Base-by-base conservation (phyloP, 2,113 vertebrate species). In the Trogon surrucura region DNA sequence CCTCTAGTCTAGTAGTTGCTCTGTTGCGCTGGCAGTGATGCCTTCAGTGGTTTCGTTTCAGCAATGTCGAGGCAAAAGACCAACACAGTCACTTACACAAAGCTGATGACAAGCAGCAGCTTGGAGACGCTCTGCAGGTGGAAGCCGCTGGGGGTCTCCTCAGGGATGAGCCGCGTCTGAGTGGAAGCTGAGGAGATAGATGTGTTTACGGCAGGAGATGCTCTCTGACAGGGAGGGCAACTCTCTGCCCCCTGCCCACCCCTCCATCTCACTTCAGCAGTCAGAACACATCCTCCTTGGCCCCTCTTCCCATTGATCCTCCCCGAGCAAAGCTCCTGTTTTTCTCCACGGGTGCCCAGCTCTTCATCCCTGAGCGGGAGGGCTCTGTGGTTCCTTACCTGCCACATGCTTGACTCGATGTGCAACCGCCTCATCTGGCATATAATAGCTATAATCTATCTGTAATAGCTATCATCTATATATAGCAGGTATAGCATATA, bases 51-150 rank as follows among this genome's bases (percentile, higher is more conserved):
- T 11, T 41, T 41, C 41, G 13, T 41, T 41, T 41, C 41, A 41
- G 41, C 41, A 41, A 41, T 41, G 41, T 41, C 10, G 41, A 41
- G 41, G 41, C 41, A 41, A 41, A 41, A 41, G 41, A 41, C 41
- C 41, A 41, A 41, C 41, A 41, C 11, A 41, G 41, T 41, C 44
- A 98, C 98, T 97, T 98, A 99, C 99, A 99, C 99, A 92, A 99
- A 99, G 97, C 99, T 99, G 98, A 99, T 99, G 96, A 99, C 98
- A 88, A 99, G 98, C 94, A 99, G 98, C 94, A 99, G 97, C 98
- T 98, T 99, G 95, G 99, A 99, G 96, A 99, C 98, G 9, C 98
- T 99, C 98, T 99, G 99, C 75, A 99, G 98, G 69, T 99, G 99
- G 80, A 99, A 98, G 89, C 99, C 98, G 0, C 94, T 98, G 23